Evolutionary conservation across 2,113 vertebrate genomes (phyloP), one percentile per base, ranked within the genome.

Genomic region (Ctenodactylus gundi): DNA sequence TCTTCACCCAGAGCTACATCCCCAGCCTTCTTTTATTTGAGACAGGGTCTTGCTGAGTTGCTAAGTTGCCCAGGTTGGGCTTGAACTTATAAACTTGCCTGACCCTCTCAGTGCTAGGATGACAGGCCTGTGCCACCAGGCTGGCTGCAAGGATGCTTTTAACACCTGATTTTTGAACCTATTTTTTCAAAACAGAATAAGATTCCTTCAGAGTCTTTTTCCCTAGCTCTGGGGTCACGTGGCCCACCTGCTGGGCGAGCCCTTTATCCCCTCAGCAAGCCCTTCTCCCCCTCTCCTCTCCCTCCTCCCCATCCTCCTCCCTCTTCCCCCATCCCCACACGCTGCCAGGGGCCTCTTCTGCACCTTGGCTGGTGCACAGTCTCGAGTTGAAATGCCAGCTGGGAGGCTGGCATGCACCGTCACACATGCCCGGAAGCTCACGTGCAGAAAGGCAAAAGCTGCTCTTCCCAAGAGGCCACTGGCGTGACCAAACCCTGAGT

Each of bases 301-400:
- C n/a, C n/a, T n/a, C n/a, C n/a, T 4, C 44, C 14, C 20, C 51
- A 27, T 25, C 73, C 36, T 29, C 39, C 46, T 77, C 8, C 8
- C 73, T 49, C 36, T 82, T n/a, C n/a, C n/a, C n/a, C 72, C 39
- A 88, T 88, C 62, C 76, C 25, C 6, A 70, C 68, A 41, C 41
- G 44, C 70, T 91, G 93, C 75, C 75, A 58, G 85, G 80, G 51
- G 72, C 68, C 86, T 58, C 70, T 85, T 90, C 70, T 72, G 62
- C 86, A 91, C 72, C 53, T 85, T 93, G 86, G 93, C 95, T 92
- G 20, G 46, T 44, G 29, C 49, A 73, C 62, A 93, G 31, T 44
- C 80, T 53, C 83, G 92, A 93, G 91, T 85, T 93, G 75, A 95
- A 94, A 95, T 91, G 64, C 86, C 91, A 96, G 91, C 89, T 95